Conservation (phyloP, 35 echinoderm and acorn worm species). For the Stichopus chloronotus region DNA sequence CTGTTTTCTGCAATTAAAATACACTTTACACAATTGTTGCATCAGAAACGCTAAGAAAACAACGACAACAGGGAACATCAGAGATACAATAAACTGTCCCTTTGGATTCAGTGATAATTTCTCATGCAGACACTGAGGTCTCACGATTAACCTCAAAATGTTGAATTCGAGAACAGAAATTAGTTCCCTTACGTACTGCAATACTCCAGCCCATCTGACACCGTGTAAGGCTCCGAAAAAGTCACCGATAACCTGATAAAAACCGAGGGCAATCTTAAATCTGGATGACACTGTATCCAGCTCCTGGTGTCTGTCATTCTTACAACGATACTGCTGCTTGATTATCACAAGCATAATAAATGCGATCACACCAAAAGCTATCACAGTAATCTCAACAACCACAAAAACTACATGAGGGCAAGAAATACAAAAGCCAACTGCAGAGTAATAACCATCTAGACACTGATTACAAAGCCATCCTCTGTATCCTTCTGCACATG, state of each 20-base stretch:
- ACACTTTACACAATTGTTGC: neutral
- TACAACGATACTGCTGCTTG: neutral
- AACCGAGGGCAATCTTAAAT: constrained; percentile 1
- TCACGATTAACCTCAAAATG: neutral
- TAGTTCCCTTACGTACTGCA: neutral
- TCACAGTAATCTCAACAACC: neutral
- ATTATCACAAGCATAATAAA: neutral
- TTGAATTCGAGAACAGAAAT: neutral
- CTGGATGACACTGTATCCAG: neutral
- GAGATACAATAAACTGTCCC: neutral
- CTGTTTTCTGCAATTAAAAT: neutral
- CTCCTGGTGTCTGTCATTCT: neutral
- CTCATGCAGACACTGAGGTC: neutral
- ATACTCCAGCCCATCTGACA: neutral
- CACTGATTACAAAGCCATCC: neutral
- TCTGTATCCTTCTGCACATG: neutral
- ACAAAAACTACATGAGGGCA: neutral
- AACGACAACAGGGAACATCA: neutral
- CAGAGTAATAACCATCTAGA: neutral
- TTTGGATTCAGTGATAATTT: neutral
- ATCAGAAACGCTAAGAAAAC: neutral
- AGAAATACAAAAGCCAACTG: neutral
- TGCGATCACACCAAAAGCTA: neutral
- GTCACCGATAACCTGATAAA: neutral
- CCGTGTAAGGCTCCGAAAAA: neutral